phyloP scores from a whole-genome alignment of 2,113 vertebrate species.

The Miniopterus natalensis region DNA sequence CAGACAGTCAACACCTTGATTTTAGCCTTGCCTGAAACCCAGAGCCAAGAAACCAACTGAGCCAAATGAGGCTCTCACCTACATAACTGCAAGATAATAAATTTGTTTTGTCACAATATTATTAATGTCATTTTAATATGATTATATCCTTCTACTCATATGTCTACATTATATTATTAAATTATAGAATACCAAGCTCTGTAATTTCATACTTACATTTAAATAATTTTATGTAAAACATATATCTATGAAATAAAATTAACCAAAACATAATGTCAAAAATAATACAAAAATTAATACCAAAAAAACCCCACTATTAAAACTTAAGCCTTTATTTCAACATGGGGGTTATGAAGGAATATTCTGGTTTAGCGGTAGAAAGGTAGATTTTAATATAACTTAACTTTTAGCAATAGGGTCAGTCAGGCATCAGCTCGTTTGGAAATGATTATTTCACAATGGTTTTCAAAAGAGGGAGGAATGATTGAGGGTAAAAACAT shows the following conservation, averaged over 20 bases:
- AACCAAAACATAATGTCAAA: background rate
- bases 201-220: background rate
- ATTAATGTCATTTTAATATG: background rate
- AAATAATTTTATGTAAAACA: slow-evolving; percentile 16
- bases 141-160: background rate
- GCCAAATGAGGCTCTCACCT: background rate
- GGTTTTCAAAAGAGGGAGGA: background rate
- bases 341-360: background rate
- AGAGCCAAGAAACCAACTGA: background rate
- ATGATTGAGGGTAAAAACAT: background rate
- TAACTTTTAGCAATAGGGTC: background rate
- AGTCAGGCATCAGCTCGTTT: background rate
- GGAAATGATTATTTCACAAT: slow-evolving; percentile 12
- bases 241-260: background rate
- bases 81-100: background rate
- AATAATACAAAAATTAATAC: background rate
- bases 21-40: slow-evolving; percentile 11
- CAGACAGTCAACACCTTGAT: background rate
- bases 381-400: background rate
- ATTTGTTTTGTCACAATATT: background rate
- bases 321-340: background rate
- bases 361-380: background rate
- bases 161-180: background rate
- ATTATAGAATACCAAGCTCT: background rate
- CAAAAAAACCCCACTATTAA: background rate